Evolutionary conservation across 2,888 invertebrate species (phyloP), one percentile per base, ranked within the genome.

Genomic region (Galerucella calmariensis): DNA sequence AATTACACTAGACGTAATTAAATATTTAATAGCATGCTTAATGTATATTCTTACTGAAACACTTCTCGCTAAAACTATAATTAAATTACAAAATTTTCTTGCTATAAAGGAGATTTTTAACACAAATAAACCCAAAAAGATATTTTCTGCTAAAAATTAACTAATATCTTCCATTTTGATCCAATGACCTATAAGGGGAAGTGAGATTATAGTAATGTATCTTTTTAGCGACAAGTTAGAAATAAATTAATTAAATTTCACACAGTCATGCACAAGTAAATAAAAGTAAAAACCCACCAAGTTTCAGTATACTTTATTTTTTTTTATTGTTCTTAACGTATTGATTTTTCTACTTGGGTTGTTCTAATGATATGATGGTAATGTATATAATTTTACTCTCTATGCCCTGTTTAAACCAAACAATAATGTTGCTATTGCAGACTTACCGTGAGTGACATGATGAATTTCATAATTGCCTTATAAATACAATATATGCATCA

Each of bases 341-440:
- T 69, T 35, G 69, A 69, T 69, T 62, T 69, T 69, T 69, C 48
- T 51, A 51, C 51, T 69, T 62, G 61, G 62, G n/a, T 62, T 48
- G n/a, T 3, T 69, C n/a, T 69, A 51, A 69, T 69, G 69, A 62
- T 27, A 62, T n/a, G 51, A 27, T 62, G n/a, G 44, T 16, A 35
- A 62, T 69, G 51, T 41, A 35, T 69, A 16, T 69, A 48, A 69
- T 69, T 69, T 69, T 69, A 69, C 51, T 61, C 62, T 69, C 62
- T 69, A 69, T 69, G 62, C 48, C 69, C 69, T 69, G 44, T 69
- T 69, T 69, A 56, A 24, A 62, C 44, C 61, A 69, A 69, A 69
- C 69, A 69, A 69, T 69, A 69, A 59, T 56, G 16, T 67, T 24
- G 53, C 67, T 24, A 24, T 56, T 44, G 35, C 59, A 59, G 20